Evolutionary conservation across 1,140 invertebrate species (phyloP), one percentile per base, ranked within the genome.

Genomic region (Trypoxylus dichotomus): DNA sequence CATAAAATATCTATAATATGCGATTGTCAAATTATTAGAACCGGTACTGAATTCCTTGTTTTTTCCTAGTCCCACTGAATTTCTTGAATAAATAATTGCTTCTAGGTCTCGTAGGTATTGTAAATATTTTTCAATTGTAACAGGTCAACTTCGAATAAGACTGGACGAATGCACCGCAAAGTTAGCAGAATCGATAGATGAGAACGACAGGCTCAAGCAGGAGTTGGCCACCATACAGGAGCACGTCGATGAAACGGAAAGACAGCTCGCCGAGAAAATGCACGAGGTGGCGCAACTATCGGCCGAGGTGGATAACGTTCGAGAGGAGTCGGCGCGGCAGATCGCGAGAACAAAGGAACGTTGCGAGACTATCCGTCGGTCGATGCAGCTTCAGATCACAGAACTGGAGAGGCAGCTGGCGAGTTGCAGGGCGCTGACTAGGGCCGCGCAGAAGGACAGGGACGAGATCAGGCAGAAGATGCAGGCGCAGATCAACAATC

Each of bases 301-400:
- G 15, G 89, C 91, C 0, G 91, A 93, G 82, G 83, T 94, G 54
- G 92, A 94, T 76, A 89, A 89, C 29, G 87, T 92, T 8, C 85
- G 93, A 3, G 91, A 93, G 74, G 93, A 94, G 80, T 92, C 92
- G 0, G 92, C 93, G 0, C 87, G 93, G 68, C 93, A 93, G 78
- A 88, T 94, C 0, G 88, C 84, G 0, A 77, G 84, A 54, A 85
- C 79, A 13, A 85, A 84, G 54, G 84, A 85, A 29, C 87, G 92
- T 43, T 90, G 90, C 10, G 93, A 94, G 79, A 87, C 88, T 1
- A 86, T 90, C 1, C 87, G 90, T 42, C 84, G 87, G 79, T 87
- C 88, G 11, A 87, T 91, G 83, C 92, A 93, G 83, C 88, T 88
- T 25, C 90, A 92, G 81, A 89, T 93, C 27, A 87, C 88, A 1